Evolutionary conservation across 1,140 invertebrate genomes (phyloP).

Genomic region (Linepithema humile): DNA sequence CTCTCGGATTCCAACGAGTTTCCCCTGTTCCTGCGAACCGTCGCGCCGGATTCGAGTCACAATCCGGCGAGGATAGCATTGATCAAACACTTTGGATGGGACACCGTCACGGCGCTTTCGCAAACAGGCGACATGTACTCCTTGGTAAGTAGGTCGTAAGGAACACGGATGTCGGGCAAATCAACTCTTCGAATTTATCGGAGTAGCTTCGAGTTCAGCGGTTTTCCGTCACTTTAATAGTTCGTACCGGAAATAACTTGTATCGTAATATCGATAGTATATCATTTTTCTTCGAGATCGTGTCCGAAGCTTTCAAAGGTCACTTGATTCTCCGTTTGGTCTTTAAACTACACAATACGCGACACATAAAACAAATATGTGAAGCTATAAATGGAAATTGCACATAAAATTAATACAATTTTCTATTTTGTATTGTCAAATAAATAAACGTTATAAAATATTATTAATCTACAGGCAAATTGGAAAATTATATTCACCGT

Average conservation of each 20-base stretch:
- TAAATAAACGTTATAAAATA: not conserved
- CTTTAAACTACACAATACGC: too few species aligned
- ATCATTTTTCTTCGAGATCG: not conserved
- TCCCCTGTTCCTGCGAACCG: slow-evolving; percentile 94
- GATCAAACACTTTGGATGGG: slow-evolving; percentile 93
- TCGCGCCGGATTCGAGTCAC: slow-evolving; percentile 94
- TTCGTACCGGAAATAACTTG: slow-evolving; percentile 16
- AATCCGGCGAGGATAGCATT: slow-evolving; percentile 93
- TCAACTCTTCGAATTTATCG: slow-evolving; percentile 17
- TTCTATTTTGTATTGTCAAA: not conserved
- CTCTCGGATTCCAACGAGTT: slow-evolving; percentile 94
- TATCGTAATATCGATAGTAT: not conserved
- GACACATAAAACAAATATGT: too few species aligned
- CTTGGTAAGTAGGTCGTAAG: slow-evolving; percentile 85
- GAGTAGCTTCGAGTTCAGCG: not conserved
- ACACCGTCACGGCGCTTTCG: slow-evolving; percentile 93
- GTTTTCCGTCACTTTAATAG: not conserved
- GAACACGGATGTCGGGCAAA: not conserved
- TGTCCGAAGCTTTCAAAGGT: not conserved
- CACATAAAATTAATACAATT: not conserved
- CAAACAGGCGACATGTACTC: slow-evolving; percentile 94
- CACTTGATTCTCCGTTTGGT: not conserved
- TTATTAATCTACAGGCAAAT: not conserved
- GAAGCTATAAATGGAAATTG: not conserved
- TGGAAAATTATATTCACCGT: not conserved